Base-by-base conservation (phyloP, 2,113 vertebrate genomes). In the Rissa tridactyla region DNA sequence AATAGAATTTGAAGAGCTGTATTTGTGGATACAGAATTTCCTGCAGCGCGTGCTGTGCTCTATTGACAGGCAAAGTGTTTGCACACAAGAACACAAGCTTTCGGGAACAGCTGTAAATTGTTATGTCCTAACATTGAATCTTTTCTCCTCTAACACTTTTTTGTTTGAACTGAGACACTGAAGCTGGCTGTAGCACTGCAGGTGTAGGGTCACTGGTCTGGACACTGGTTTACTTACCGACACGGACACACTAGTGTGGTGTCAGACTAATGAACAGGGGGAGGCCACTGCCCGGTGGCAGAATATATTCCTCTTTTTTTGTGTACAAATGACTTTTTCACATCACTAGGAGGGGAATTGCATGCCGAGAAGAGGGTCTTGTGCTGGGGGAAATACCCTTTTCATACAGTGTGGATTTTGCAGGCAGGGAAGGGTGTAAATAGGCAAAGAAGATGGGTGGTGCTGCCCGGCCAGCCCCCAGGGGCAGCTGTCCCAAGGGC, bases 281-380 rank as follows among this genome's bases (percentile, higher is more conserved):
- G 49, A 60, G 0, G 1, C 14, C 65, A 25, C 3, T 46, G n/a
- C 40, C 21, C 1, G 0, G 17, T 23, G 25, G 58, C 69, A 72
- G 12, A 51, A 68, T 64, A 26, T 47, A 47, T 55, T 92, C n/a
- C 36, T 32, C 26, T 54, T 40, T 75, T 84, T 61, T 46, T 71
- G 73, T 11, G 1, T 75, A 23, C 40, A 52, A 19, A 47, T 51
- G 1, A 47, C 23, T 42, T 77, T 70, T 84, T 60, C 30, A 5
- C 23, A 13, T 86, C 25, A 38, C 4, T 29, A 47, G 46, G 46
- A 89, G 42, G 15, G 34, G 32, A 58, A 20, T 1, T 84, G 69
- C 23, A 12, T 21, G 61, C 55, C 6, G 11, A 84, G 55, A 81
- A 46, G 55, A 34, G 38, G 51, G 15, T 25, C 89, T 38, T 21